Evolutionary conservation across 2,113 vertebrate species (phyloP).

Genomic region (Callithrix jacchus): DNA sequence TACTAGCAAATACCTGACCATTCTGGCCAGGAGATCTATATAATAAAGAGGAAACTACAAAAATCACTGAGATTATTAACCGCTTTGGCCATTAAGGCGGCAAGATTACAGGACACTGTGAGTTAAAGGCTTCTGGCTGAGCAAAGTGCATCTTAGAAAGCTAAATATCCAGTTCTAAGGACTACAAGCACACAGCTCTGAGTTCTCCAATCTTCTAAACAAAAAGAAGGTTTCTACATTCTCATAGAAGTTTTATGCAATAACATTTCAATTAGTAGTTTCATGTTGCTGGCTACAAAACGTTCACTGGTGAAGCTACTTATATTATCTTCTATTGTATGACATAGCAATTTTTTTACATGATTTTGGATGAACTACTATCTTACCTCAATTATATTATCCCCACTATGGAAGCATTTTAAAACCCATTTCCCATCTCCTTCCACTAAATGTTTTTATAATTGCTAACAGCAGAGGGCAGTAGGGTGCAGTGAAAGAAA

Average conservation of each 20-base stretch:
- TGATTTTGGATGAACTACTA: background rate
- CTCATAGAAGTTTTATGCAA: background rate
- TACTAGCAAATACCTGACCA: background rate
- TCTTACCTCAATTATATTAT: no score
- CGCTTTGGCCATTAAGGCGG: background rate
- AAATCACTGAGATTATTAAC: background rate
- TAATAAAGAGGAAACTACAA: background rate
- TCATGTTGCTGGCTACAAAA: background rate
- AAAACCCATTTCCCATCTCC: background rate
- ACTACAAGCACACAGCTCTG: background rate
- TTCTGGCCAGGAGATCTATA: background rate
- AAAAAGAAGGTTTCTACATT: background rate
- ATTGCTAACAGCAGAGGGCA: conserved; percentile 59
- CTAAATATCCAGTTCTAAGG: background rate
- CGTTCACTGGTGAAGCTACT: background rate
- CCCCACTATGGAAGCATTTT: background rate
- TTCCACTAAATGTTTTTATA: background rate
- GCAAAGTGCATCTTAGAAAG: background rate
- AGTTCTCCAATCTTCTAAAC: background rate
- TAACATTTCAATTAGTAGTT: background rate
- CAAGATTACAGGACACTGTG: background rate
- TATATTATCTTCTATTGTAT: background rate
- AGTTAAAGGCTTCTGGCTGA: background rate
- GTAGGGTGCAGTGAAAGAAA: background rate
- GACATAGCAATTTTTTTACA: background rate